Base-by-base conservation (phyloP, 2,797 vertebrate species). In the Gastrophryne carolinensis region DNA sequence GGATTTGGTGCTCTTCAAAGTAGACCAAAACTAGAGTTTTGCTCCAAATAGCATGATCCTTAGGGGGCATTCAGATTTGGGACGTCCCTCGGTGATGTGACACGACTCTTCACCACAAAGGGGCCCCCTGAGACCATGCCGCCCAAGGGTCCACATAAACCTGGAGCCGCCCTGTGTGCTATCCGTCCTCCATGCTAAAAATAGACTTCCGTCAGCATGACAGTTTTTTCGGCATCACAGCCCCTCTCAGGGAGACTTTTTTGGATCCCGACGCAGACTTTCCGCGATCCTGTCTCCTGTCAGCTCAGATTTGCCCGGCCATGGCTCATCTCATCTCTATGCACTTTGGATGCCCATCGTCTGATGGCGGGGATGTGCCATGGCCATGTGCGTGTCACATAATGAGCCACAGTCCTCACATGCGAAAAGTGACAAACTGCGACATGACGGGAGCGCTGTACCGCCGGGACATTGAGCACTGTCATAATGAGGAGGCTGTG, bases 191-290 rank as follows among this genome's bases (percentile, higher is more conserved):
- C 11, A 23, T 27, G 19, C 53, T 54, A 39, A 41, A 69, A 52
- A 19, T 27, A 65, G 13, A 69, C 39, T 56, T 69, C 52, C 52
- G 27, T 56, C 29, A 69, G 56, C 50, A 56, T 56, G 30, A 34
- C 23, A 53, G 35, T 52, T 53, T 24, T 67, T 52, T 53, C n/a
- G 65, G 26, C 66, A 56, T 24, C 21, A 13, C 24, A 23, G 49
- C 34, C 64, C 39, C 64, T 67, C 53, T 47, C 47, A 67, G 52
- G 37, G 4, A 39, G 66, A 69, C 35, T 44, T 70, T 30, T 57
- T 37, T 21, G 37, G 41, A 47, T 70, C 44, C 47, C 29, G 58
- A 32, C 24, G 21, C 26, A 53, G 37, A 19, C 49, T n/a, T n/a
- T n/a, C 10, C 29, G 21, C 35, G 39, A 13, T 70, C 44, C 67